Evolutionary conservation across 2,797 vertebrate species (phyloP).

Genomic region (Strix occidentalis): DNA sequence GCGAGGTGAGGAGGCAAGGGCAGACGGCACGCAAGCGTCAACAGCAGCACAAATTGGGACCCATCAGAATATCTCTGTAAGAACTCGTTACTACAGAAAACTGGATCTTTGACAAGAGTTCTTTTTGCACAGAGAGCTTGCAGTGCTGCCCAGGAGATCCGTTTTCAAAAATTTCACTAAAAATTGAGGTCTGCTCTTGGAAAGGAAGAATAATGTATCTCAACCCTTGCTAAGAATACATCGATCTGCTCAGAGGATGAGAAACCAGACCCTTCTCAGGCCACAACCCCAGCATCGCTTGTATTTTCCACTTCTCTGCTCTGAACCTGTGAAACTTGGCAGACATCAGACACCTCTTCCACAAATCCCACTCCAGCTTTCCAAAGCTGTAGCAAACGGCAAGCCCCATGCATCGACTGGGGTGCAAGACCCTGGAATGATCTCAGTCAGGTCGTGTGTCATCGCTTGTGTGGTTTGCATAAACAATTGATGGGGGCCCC

Average conservation of each 20-base stretch:
- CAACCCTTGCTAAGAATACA: background rate
- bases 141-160: background rate
- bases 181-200: background rate
- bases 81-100: background rate
- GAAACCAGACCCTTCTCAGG: background rate
- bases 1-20: fast-evolving
- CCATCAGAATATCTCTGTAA: background rate
- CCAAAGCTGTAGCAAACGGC: background rate
- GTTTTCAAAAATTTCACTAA: background rate
- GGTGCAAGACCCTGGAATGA: background rate
- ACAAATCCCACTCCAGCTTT: background rate
- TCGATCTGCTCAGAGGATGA: background rate
- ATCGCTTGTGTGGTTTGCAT: background rate
- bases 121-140: background rate
- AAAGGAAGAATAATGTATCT: background rate
- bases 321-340: background rate
- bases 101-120: background rate
- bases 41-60: background rate
- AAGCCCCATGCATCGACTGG: fast-evolving
- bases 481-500: background rate
- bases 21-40: background rate
- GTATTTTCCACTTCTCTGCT: background rate
- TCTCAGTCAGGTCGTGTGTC: background rate
- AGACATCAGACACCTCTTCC: background rate
- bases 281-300: background rate